phyloP scores from a whole-genome alignment of 2,113 vertebrate species.

The Thoracochromis brauschi region DNA sequence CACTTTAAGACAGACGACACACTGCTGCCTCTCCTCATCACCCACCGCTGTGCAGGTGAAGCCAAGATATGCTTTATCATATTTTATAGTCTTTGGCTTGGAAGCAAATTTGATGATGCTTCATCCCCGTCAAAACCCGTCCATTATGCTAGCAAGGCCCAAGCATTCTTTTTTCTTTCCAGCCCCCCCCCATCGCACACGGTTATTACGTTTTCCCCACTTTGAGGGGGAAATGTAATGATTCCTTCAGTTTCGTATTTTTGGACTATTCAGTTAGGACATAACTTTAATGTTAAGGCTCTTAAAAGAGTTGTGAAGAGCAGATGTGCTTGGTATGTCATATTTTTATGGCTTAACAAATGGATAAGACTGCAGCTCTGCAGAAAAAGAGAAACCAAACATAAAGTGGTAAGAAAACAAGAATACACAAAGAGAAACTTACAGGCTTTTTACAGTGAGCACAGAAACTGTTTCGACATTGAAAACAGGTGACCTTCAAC shows the following conservation, averaged over 20 bases:
- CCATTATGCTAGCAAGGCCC: background rate
- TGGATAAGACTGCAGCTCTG: background rate
- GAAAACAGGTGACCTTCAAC: slow-evolving; percentile 80
- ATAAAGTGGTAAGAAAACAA: background rate
- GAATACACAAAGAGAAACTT: slow-evolving; percentile 29
- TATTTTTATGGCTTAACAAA: background rate
- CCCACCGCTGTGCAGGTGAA: rapidly evolving
- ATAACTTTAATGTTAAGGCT: background rate
- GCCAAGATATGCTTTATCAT: background rate
- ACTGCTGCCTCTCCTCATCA: background rate
- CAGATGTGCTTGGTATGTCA: background rate
- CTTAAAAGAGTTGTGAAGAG: background rate
- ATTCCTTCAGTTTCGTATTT: background rate
- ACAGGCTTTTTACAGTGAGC: slow-evolving; percentile 86
- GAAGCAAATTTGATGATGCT: background rate
- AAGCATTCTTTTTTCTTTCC: rapidly evolving
- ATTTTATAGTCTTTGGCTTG: background rate
- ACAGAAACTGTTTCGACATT: slow-evolving; percentile 84
- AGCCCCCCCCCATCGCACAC: background rate
- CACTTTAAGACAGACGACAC: background rate
- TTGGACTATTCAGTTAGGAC: background rate
- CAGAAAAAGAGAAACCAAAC: background rate
- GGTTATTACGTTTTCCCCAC: background rate
- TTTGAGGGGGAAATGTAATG: background rate
- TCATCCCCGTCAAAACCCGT: too few species aligned